Percentiles rank a stretch among this genome's conserved stretches.
Conservation (phyloP, 2,113 vertebrate species). For the Ptyas mucosa region DNA sequence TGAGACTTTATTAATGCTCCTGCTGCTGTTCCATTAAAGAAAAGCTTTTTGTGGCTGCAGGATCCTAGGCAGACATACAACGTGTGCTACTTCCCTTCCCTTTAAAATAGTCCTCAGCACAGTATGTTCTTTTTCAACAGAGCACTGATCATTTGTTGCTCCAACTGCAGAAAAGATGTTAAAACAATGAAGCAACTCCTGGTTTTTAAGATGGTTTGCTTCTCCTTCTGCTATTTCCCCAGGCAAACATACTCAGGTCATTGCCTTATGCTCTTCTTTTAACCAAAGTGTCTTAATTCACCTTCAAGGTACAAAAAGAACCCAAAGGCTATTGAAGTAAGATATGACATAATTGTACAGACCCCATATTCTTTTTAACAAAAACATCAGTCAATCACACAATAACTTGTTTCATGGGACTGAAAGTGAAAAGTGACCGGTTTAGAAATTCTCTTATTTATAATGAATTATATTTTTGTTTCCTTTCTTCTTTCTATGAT, state of each 20-base stretch:
- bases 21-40: not conserved
- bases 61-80: not conserved
- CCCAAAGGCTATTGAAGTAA: not conserved
- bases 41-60: not conserved
- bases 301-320: not conserved
- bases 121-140: not conserved
- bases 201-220: not conserved
- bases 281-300: not conserved
- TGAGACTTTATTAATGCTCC: not conserved
- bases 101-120: not conserved
- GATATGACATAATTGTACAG: not conserved
- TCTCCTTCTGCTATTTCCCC: not conserved
- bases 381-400: not conserved
- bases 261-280: not conserved
- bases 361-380: not conserved
- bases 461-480: not conserved
- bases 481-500: not conserved
- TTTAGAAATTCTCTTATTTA: not conserved
- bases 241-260: not conserved
- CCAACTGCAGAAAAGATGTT: not conserved
- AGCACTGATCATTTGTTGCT: not conserved
- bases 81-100: not conserved
- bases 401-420: not conserved
- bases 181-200: not conserved
- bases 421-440: not conserved